Percentiles rank a stretch among this genome's conserved stretches.
phyloP scores from a whole-genome alignment of 64 coral and sea anemone species.

The Actinia tenebrosa region DNA sequence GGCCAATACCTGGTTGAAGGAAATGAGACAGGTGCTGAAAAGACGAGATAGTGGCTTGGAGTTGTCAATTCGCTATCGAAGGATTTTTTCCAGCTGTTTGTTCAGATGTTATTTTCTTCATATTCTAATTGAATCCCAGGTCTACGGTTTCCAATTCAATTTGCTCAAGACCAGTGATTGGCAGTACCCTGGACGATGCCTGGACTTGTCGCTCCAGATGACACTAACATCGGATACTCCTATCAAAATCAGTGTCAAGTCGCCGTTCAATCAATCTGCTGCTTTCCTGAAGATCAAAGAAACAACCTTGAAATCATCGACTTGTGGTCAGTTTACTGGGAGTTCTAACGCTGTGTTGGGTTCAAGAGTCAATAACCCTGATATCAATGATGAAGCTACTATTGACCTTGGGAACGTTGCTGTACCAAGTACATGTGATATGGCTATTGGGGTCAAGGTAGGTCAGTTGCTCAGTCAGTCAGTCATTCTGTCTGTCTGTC shows the following conservation, averaged over 20 bases:
- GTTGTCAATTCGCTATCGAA: neutral
- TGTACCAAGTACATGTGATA: neutral
- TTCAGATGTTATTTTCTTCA: neutral
- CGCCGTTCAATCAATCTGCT: conserved; percentile 29
- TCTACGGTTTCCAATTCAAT: conserved; percentile 49
- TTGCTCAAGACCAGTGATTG: conserved; percentile 41
- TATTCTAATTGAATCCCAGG: neutral
- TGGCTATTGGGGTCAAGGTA: neutral
- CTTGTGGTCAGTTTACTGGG: conserved; percentile 1
- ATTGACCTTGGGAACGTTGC: conserved; percentile 58
- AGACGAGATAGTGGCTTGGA: neutral
- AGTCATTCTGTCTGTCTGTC: neutral
- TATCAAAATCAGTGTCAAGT: conserved; percentile 35
- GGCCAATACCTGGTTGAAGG: too few relatives aligned
- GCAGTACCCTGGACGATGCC: conserved; percentile 36
- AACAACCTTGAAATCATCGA: conserved; percentile 1
- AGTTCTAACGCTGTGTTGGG: conserved; percentile 24
- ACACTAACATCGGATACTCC: conserved; percentile 49
- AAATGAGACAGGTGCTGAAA: neutral
- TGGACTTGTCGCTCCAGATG: conserved; percentile 37
- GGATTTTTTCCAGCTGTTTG: neutral
- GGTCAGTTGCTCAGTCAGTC: neutral
- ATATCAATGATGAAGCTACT: conserved; percentile 35
- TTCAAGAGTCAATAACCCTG: conserved; percentile 42
- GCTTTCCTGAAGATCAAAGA: conserved; percentile 46